Percentiles rank a stretch among this genome's conserved stretches.
Evolutionary conservation across 2,888 invertebrate genomes (phyloP).

Genomic region (Euplexia lucipara): DNA sequence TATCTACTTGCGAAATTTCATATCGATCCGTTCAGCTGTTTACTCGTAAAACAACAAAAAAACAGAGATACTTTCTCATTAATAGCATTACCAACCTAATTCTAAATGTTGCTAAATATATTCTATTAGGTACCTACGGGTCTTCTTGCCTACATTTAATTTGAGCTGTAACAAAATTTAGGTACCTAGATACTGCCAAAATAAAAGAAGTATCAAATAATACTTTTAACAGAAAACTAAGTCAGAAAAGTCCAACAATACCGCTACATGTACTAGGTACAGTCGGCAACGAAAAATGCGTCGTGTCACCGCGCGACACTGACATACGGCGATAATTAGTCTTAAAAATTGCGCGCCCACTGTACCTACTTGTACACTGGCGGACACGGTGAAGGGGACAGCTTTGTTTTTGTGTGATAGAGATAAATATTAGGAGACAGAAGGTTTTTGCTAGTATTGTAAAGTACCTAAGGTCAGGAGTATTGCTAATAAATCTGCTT

Average conservation of each 20-base stretch:
- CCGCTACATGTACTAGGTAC: slow-evolving; percentile 25
- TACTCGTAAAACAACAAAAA: too few species aligned
- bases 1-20: too few species aligned
- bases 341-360: slow-evolving; percentile 83
- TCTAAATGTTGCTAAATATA: too few species aligned
- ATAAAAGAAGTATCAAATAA: too few species aligned
- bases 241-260: neutral
- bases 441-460: neutral
- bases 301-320: slow-evolving; percentile 76
- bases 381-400: slow-evolving; percentile 59
- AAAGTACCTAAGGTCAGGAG: neutral
- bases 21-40: too few species aligned
- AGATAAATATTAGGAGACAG: too few species aligned
- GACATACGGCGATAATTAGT: slow-evolving; percentile 84
- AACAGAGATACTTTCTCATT: too few species aligned
- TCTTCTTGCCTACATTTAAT: too few species aligned
- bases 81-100: too few species aligned
- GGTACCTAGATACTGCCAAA: too few species aligned
- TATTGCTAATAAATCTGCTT: neutral
- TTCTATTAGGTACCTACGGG: too few species aligned
- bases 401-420: neutral
- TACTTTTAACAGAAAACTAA: slow-evolving; percentile 24
- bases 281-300: slow-evolving; percentile 74
- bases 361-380: slow-evolving; percentile 71
- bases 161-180: slow-evolving; percentile 10